A percentile compares a stretch with the other conserved stretches of the same genome.
Conservation (phyloP, 2,113 vertebrate genomes). For the Salvelinus sp. region DNA sequence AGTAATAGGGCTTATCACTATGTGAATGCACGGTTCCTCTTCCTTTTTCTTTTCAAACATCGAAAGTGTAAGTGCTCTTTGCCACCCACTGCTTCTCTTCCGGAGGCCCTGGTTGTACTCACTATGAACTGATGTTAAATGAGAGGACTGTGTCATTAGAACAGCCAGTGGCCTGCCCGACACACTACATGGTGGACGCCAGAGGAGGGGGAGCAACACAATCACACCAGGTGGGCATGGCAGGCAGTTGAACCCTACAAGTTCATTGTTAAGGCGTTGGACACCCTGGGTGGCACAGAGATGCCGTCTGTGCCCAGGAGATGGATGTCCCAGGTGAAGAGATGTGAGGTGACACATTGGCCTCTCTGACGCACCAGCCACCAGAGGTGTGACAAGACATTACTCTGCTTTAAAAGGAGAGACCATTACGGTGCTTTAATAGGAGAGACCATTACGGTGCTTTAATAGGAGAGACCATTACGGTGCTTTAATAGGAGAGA, state of each 20-base stretch:
- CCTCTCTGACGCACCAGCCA: background rate
- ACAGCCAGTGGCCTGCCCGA: background rate
- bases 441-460: too few species aligned
- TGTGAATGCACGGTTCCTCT: too few species aligned
- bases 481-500: background rate
- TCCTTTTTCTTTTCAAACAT: too few species aligned
- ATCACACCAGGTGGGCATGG: background rate
- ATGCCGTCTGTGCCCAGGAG: background rate
- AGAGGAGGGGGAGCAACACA: background rate
- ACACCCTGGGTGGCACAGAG: slow-evolving; percentile 7
- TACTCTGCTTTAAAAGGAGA: background rate
- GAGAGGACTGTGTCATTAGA: background rate
- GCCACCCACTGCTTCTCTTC: background rate
- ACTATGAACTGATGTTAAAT: background rate
- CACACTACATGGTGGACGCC: background rate
- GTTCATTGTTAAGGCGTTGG: background rate
- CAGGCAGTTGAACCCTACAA: background rate
- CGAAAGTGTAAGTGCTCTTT: background rate
- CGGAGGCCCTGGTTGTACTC: background rate
- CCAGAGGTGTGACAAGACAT: slow-evolving; percentile 26
- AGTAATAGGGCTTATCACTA: too few species aligned
- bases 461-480: background rate
- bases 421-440: too few species aligned
- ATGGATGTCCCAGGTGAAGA: slow-evolving; percentile 27
- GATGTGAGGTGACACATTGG: slow-evolving; percentile 19